Conservation (phyloP, 1,140 invertebrate species). For the Drosophila tristis region DNA sequence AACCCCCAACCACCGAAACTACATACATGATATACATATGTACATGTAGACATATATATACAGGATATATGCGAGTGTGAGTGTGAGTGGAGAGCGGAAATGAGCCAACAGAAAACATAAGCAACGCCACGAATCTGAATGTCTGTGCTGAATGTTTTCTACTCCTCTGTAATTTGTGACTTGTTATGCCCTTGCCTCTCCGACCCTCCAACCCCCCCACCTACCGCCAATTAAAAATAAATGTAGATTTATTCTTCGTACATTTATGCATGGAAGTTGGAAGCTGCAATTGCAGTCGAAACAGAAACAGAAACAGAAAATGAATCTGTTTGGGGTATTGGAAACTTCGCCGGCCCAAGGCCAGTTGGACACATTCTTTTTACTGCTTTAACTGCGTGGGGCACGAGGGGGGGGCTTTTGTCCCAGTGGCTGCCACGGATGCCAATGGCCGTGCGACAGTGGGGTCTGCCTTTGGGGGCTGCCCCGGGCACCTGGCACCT, state of each 20-base stretch:
- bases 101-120: constrained; percentile 72
- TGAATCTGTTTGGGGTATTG: too few relatives aligned
- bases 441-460: constrained; percentile 31
- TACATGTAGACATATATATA: background rate
- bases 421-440: constrained; percentile 34
- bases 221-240: too few relatives aligned
- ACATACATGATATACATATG: constrained; percentile 2
- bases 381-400: too few relatives aligned
- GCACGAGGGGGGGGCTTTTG: constrained; percentile 56
- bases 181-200: constrained; percentile 1
- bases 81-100: constrained; percentile 63
- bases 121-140: constrained; percentile 76
- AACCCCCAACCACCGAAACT: background rate
- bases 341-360: too few relatives aligned
- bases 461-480: constrained; percentile 18
- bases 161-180: constrained; percentile 1
- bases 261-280: too few relatives aligned
- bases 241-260: too few relatives aligned
- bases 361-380: too few relatives aligned
- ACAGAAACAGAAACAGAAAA: too few relatives aligned
- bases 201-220: too few relatives aligned
- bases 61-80: background rate
- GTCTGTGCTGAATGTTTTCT: constrained; percentile 32
- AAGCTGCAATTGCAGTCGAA: too few relatives aligned
- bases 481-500: background rate